A percentile compares a stretch with the other conserved stretches of the same genome.
These are phyloP conservation scores for Trialeurodes vaporariorum DNA, from an alignment of 1,140 invertebrate species.

Conservation along the genomic window DNA sequence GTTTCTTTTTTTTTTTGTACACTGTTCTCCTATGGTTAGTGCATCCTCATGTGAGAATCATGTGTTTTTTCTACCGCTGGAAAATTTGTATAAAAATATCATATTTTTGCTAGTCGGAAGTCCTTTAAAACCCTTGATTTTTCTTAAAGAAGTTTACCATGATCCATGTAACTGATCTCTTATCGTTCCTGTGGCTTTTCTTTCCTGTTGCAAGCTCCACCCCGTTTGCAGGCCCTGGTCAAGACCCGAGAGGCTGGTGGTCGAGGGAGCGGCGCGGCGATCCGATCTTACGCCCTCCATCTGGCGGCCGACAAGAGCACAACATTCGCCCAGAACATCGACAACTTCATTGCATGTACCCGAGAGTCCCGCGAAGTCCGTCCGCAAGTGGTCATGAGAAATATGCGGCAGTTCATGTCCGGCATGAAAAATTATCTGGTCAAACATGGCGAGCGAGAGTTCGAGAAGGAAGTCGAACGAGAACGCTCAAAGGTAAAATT, in stretches of 20 bases:
- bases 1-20: no score
- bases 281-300: conserved; percentile 63
- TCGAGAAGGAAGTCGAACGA: conserved; percentile 78
- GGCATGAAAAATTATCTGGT: conserved; percentile 95
- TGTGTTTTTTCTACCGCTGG: no score
- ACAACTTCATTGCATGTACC: conserved; percentile 90
- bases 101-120: neutral
- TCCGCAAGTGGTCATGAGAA: conserved; percentile 79
- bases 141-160: conserved; percentile 3
- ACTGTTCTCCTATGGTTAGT: no score
- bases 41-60: no score
- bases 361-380: conserved; percentile 78
- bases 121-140: neutral
- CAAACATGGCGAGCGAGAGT: conserved; percentile 84
- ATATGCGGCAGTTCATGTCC: conserved; percentile 93
- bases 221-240: conserved; percentile 51
- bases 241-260: conserved; percentile 44
- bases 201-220: conserved; percentile 46
- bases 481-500: conserved; percentile 44
- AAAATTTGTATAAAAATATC: no score
- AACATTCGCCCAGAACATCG: conserved; percentile 79
- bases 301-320: conserved; percentile 73
- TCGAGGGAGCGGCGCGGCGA: conserved; percentile 47
- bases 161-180: neutral
- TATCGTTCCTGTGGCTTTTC: conserved; percentile 4